Base-by-base conservation (phyloP, 2,888 invertebrate genomes). In the Spodoptera littoralis region DNA sequence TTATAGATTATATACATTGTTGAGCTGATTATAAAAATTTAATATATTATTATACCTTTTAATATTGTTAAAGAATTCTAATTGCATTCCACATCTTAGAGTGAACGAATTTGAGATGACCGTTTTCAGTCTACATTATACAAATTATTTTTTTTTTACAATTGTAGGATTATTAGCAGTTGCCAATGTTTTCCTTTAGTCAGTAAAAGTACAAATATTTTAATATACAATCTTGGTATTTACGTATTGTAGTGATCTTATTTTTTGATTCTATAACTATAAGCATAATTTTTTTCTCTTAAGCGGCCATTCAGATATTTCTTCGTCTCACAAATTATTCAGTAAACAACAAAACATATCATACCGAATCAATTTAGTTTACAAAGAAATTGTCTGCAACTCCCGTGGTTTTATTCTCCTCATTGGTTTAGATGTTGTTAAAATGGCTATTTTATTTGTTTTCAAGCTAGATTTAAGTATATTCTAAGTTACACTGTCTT, bases 121-220 rank as follows among this genome's bases (percentile, higher is more conserved):
- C 91, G 91, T 93, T 94, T 93, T 93, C 92, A 93, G 92, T 93
- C 93, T 93, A 93, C 93, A 94, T 93, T 94, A 91, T 94, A 94
- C 92, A 92, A 92, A 89, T 92, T 3, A 27, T 27, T 27, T 93
- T 78, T 93, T 83, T 94, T 94, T 94, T 94, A 93, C 92, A 92
- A 91, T 90, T 88, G 89, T 94, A 94, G 92, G 92, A 91, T 94
- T 94, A 94, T 94, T 94, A 94, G 94, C 93, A 91, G 93, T 93
- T 93, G 94, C 94, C 94, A 94, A 94, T 93, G 93, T 94, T 93
- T 96, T 96, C 95, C 95, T 96, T 96, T 96, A 97, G 96, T 96
- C 96, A 96, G 96, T 96, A 96, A 96, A 96, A 97, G 96, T 96
- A 97, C 96, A 97, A 96, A 96, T 96, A 96, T 96, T 96, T 96